Percentiles rank a stretch among this genome's conserved stretches.
Evolutionary conservation across 2,797 vertebrate genomes (phyloP).

Genomic region (Poecilia velifera): DNA sequence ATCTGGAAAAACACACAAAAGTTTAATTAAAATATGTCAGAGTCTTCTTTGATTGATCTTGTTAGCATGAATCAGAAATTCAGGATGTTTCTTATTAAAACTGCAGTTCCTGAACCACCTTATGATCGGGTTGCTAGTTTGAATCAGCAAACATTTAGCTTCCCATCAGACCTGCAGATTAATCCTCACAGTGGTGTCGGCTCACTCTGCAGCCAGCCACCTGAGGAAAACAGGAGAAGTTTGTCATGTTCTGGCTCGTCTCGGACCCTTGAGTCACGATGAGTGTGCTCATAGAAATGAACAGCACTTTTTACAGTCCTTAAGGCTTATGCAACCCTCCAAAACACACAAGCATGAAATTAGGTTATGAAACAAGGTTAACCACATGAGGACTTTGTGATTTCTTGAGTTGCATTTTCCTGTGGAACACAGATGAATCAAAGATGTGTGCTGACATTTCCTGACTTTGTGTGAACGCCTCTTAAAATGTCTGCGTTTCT

Average conservation of each 20-base stretch:
- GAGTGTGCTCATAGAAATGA: neutral
- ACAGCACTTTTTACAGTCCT: neutral
- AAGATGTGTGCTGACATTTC: neutral
- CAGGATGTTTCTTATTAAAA: neutral
- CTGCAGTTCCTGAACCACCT: neutral
- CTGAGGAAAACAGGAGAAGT: neutral
- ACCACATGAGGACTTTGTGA: neutral
- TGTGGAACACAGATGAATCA: neutral
- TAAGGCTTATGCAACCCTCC: neutral
- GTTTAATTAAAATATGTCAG: neutral
- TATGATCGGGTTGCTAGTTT: neutral
- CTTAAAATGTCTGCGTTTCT: neutral
- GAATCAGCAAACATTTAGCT: neutral
- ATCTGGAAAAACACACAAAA: neutral
- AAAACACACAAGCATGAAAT: neutral
- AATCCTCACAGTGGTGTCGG: slow-evolving; percentile 15
- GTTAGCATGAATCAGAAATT: neutral
- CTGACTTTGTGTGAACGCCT: neutral
- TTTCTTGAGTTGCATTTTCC: neutral
- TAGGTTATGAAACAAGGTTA: neutral
- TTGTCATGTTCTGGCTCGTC: neutral
- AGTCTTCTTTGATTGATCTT: neutral
- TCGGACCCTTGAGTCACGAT: neutral
- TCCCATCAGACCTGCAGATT: neutral
- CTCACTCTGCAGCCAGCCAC: neutral